Base-by-base conservation (phyloP, 2,797 vertebrate genomes). In the Bucorvus abyssinicus region DNA sequence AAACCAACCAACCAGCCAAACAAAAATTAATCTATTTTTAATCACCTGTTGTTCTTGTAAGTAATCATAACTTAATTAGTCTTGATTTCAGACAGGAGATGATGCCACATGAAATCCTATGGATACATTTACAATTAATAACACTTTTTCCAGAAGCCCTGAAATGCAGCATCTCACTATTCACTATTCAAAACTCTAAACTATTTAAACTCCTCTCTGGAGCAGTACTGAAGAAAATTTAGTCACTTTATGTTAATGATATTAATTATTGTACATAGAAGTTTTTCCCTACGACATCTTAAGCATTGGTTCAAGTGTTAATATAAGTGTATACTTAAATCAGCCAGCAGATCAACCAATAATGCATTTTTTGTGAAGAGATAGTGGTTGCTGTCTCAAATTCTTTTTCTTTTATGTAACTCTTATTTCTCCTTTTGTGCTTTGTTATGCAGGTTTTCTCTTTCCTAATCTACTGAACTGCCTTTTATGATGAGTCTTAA, bases 401-500 rank as follows among this genome's bases (percentile, higher is more conserved):
- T 42, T 83, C 22, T 22, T 90, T 76, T 65, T 86, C 52, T 90
- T 95, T 89, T 34, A 75, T 56, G 8, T 42, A 84, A 88, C 29
- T 69, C 88, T 84, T 47, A 61, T 78, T 92, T 86, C 61, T 40
- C 22, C 26, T 75, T n/a, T 57, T 64, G 20, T 45, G 29, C 9
- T 86, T 93, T 84, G 64, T 84, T 61, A 32, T 60, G 23, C 29
- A 90, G 86, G 20, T 50, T 86, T 90, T 84, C 49, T 78, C 49
- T 74, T 88, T 91, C 18, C 4, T 91, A 81, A 92, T 81, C 65
- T 81, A 64, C 23, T 53, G 11, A 89, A 52, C 49, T 86, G 65
- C 61, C 76, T 78, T 81, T 91, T 89, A 78, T 69, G 26, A 93
- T 86, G 90, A 90, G 75, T 87, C 60, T 85, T 30, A 89, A 84